Percentiles rank a stretch among this genome's conserved stretches.
Evolutionary conservation across 2,113 vertebrate genomes (phyloP).

Genomic region (Anguilla japonica): DNA sequence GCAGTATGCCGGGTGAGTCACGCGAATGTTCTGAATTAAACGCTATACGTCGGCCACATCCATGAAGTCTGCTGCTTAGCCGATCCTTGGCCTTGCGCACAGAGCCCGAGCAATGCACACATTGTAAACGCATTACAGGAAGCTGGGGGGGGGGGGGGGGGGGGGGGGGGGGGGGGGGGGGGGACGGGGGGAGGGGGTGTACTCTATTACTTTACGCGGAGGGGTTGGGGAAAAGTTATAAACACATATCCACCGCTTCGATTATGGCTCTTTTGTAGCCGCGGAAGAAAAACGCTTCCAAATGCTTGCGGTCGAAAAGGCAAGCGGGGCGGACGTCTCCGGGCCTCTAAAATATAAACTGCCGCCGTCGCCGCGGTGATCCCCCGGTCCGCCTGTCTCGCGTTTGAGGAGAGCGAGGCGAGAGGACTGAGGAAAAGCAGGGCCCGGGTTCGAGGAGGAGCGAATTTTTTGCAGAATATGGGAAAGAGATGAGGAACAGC

Average conservation of each 20-base stretch:
- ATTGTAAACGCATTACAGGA: slow-evolving; percentile 39
- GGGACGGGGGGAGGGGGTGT: slow-evolving; percentile 9
- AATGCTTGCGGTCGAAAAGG: slow-evolving; percentile 58
- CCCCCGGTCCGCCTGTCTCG: slow-evolving; percentile 31
- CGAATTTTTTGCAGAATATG: slow-evolving; percentile 61
- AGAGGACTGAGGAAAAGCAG: slow-evolving; percentile 13
- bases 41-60: background rate
- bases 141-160: slow-evolving; percentile 18
- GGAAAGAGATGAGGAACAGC: slow-evolving; percentile 63
- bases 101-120: slow-evolving; percentile 1
- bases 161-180: slow-evolving; percentile 16
- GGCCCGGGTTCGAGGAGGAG: background rate
- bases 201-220: background rate
- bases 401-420: slow-evolving; percentile 53
- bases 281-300: slow-evolving; percentile 49
- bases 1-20: background rate
- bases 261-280: slow-evolving; percentile 50
- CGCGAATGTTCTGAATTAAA: background rate
- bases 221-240: slow-evolving; percentile 31
- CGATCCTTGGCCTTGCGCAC: slow-evolving; percentile 15
- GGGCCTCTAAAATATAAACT: slow-evolving; percentile 29
- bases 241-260: slow-evolving; percentile 53
- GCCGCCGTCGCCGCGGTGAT: background rate
- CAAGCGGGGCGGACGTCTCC: slow-evolving; percentile 52
- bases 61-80: background rate